Base-by-base conservation (phyloP, 2,797 vertebrate species). In the Champsocephalus esox region DNA sequence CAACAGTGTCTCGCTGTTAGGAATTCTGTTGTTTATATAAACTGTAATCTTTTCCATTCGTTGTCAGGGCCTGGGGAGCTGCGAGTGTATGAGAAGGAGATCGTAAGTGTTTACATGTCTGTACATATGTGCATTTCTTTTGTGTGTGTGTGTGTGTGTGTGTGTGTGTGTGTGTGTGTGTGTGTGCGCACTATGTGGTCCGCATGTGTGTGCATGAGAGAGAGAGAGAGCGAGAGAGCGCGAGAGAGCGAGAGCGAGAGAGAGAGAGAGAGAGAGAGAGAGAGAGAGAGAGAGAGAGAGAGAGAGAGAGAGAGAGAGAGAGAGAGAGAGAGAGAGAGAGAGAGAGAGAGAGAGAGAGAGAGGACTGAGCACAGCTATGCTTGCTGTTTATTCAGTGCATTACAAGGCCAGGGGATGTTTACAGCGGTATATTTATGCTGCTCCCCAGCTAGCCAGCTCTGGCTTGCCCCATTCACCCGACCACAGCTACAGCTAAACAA, bases 31-130 rank as follows among this genome's bases (percentile, higher is more conserved):
- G 95, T 96, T 96, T 95, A 95, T 94, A 93, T 95, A 94, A 95
- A 94, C 93, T 95, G 93, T 96, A 95, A 95, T 95, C 95, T 95
- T 95, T 96, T 96, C 94, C 95, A 96, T 95, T 96, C 85, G 90
- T 86, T 92, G 93, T 94, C 85, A 85, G 92, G 84, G 93, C 87
- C 90, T 92, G 89, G 84, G 89, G 90, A 94, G 89, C 85, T 56
- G 45, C 86, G 78, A 50, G 70, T 78, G 67, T 80, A 34, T 77
- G 73, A 62, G 78, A 71, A 75, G 66, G 76, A 73, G 50, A 78
- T 66, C 21, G 16, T 71, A 79, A 80, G 80, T 87, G 85, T 90
- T 85, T 89, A 87, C 85, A 86, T 86, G 85, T 70, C 75, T 84
- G 73, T 78, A 80, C 72, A 62, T 89, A 87, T 88, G 81, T 89